Base-by-base conservation (phyloP, 2,113 vertebrate species). In the Gadus macrocephalus region DNA sequence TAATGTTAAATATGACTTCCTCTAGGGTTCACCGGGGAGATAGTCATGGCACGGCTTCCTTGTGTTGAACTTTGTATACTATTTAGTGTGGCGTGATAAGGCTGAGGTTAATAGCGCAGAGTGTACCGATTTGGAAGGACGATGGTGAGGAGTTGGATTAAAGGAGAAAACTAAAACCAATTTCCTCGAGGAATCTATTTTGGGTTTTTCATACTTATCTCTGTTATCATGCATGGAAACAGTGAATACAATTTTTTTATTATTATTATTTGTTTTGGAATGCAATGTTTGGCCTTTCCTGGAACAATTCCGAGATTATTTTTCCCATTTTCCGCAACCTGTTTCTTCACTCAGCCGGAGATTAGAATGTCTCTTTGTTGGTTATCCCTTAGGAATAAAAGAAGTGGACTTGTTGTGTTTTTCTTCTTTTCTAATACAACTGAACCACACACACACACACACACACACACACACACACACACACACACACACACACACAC, bases 1-100 rank as follows among this genome's bases (percentile, higher is more conserved):
- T 67, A n/a, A 7, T 82, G 81, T 85, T 88, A 79, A 86, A 85
- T 88, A 80, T 70, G 72, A 79, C 73, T 70, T 80, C 76, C 83
- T 78, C 84, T 83, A 79, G 86, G 85, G 89, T 86, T 86, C 83
- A 77, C 81, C 58, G 76, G 77, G 64, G 66, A 71, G 79, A 81
- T 81, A 76, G 82, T 81, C 78, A 83, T 72, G 73, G 75, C 77
- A 78, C 63, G 20, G 15, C 38, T 53, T 70, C 55, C 17, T 19
- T 61, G 12, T 22, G 4, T 81, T 78, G 58, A 22, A 25, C 14
- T 61, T 69, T 76, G 75, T 75, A 49, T 73, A 60, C 53, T 69
- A 38, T 63, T 59, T 9, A 12, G 11, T 49, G 42, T 49, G 8
- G 42, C 2, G 42, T 7, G 42, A 14, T 9, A 14, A 14, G 6